A percentile compares a stretch with the other conserved stretches of the same genome.
Conservation (phyloP, 2,113 vertebrate genomes). For the Pterocles gutturalis region DNA sequence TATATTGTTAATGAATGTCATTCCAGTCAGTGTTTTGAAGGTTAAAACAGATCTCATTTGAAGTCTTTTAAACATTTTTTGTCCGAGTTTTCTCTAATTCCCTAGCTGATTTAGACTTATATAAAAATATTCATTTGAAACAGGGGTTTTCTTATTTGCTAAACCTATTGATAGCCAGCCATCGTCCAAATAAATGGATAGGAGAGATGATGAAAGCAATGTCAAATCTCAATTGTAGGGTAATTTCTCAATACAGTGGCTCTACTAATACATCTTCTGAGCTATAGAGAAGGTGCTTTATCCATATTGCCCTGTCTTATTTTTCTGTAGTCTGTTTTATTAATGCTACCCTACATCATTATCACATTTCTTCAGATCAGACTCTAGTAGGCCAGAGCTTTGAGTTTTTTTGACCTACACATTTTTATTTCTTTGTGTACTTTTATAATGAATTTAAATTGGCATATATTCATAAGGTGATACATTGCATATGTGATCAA, state of each 20-base stretch:
- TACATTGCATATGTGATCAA: no score
- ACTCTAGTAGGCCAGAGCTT: background rate
- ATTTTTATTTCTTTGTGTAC: background rate
- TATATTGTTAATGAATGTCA: background rate
- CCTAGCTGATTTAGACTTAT: background rate
- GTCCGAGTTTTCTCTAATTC: background rate
- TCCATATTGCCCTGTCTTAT: background rate
- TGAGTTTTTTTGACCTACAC: background rate
- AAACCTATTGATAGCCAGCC: background rate
- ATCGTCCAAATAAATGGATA: background rate
- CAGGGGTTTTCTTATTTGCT: background rate
- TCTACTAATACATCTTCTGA: background rate
- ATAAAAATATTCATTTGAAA: background rate
- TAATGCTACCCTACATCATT: background rate
- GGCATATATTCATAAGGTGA: no score
- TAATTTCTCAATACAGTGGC: background rate
- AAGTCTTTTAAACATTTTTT: background rate
- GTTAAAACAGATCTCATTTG: background rate
- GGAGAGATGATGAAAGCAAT: background rate
- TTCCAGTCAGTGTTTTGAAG: background rate
- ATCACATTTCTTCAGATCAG: background rate
- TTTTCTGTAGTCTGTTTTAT: background rate
- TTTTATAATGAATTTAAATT: background rate
- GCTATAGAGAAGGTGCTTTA: background rate
- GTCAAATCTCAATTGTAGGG: background rate